Evolutionary conservation across 2,113 vertebrate genomes (phyloP).

Genomic region (Nesoenas mayeri): DNA sequence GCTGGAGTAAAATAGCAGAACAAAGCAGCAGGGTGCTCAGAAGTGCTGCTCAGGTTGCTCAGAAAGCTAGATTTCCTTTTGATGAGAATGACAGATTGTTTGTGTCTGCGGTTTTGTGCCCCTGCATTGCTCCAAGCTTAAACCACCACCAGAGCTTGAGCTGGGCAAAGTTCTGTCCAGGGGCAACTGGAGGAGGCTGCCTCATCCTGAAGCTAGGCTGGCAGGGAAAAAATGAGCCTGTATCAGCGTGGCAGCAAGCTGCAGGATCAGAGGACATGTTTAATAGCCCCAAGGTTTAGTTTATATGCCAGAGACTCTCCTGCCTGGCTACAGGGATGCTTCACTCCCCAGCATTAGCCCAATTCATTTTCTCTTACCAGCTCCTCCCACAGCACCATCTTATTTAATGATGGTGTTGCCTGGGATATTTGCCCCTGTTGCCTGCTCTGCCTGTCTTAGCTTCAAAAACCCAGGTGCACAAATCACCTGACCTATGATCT

Average conservation of each 20-base stretch:
- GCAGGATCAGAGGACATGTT: not conserved
- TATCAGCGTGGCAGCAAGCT: not conserved
- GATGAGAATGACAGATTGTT: not conserved
- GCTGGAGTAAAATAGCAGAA: not conserved
- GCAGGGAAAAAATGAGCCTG: not conserved
- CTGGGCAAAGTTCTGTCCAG: not conserved
- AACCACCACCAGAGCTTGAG: not conserved
- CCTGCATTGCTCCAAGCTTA: rapidly evolving
- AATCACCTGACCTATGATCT: not conserved
- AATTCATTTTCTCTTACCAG: not conserved
- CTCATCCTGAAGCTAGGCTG: not conserved
- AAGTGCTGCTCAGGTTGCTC: not conserved
- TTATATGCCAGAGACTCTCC: not conserved
- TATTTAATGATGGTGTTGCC: not conserved
- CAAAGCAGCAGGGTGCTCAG: not conserved
- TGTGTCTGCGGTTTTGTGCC: not conserved
- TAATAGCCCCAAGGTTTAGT: not conserved
- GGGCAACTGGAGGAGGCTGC: not conserved
- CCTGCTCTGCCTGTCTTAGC: not conserved
- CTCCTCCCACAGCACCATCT: not conserved
- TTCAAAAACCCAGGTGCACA: not conserved
- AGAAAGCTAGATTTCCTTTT: not conserved
- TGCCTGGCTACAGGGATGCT: rapidly evolving
- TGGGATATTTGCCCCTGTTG: not conserved
- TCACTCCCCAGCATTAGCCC: not conserved